These are phyloP conservation scores for Clusia tigrina DNA, from an alignment of 2,888 invertebrate genomes.

Conservation along the genomic window DNA sequence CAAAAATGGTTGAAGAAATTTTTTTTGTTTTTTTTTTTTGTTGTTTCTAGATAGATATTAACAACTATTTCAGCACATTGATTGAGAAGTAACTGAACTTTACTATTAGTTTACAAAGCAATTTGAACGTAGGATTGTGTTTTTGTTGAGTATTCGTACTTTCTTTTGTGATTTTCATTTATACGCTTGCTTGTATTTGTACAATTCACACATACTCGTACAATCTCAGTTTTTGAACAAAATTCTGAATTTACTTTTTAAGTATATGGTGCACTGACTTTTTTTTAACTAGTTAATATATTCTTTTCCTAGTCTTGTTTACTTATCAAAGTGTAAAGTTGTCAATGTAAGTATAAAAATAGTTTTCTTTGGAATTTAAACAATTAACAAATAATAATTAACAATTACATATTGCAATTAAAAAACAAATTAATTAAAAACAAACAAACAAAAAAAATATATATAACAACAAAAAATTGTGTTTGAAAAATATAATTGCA, in stretches of 20 bases:
- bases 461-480: conserved; percentile 37
- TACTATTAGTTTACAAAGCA: conserved; percentile 29
- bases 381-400: conserved; percentile 28
- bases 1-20: conserved; percentile 11
- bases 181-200: conserved; percentile 8
- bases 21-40: conserved; percentile 5
- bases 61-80: conserved; percentile 17
- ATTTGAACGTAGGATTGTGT: conserved; percentile 17
- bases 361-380: neutral
- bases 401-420: conserved; percentile 36
- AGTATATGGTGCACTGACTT: neutral
- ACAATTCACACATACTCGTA: neutral
- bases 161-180: neutral
- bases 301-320: neutral
- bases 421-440: conserved; percentile 24
- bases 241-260: conserved; percentile 5
- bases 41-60: conserved; percentile 20
- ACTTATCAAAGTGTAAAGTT: conserved; percentile 7
- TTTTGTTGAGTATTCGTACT: neutral
- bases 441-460: conserved; percentile 20
- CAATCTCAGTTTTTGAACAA: neutral
- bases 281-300: neutral
- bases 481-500: conserved; percentile 66
- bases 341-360: conserved; percentile 1
- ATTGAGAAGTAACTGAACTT: conserved; percentile 1